phyloP scores from a whole-genome alignment of 2,797 vertebrate species.

The Florisuga fusca region DNA sequence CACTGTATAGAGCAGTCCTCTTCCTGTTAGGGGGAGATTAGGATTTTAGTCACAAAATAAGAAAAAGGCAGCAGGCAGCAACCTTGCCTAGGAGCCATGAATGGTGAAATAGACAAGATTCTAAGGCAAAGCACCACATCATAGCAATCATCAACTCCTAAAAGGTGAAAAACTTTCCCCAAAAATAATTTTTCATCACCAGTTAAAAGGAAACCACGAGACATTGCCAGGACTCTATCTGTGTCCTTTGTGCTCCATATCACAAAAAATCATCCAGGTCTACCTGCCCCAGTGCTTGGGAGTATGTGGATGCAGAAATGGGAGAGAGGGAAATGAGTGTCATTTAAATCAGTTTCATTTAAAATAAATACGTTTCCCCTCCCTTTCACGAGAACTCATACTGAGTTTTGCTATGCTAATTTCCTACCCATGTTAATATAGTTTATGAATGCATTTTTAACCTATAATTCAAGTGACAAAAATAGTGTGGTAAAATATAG shows the following conservation, averaged over 20 bases:
- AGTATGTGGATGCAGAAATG: background rate
- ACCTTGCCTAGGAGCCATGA: background rate
- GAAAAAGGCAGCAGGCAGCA: background rate
- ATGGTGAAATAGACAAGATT: background rate
- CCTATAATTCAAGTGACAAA: background rate
- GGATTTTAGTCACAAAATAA: background rate
- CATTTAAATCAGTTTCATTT: background rate
- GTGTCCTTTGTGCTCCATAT: background rate
- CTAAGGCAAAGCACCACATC: background rate
- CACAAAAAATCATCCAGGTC: background rate
- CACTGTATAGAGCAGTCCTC: background rate
- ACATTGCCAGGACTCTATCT: background rate
- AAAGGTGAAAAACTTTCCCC: background rate
- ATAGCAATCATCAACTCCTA: background rate
- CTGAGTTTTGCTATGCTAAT: background rate
- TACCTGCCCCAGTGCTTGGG: background rate
- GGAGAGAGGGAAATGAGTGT: background rate
- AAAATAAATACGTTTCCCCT: background rate
- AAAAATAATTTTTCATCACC: background rate
- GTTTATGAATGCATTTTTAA: constrained; percentile 19
- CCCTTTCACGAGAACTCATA: background rate
- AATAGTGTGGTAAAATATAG: background rate
- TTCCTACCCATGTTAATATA: background rate
- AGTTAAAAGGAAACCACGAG: background rate
- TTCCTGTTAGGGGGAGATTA: background rate